A percentile compares a stretch with the other conserved stretches of the same genome.
These are phyloP conservation scores for Genyomyrus donnyi DNA, from an alignment of 2,113 vertebrate species.

Conservation along the genomic window DNA sequence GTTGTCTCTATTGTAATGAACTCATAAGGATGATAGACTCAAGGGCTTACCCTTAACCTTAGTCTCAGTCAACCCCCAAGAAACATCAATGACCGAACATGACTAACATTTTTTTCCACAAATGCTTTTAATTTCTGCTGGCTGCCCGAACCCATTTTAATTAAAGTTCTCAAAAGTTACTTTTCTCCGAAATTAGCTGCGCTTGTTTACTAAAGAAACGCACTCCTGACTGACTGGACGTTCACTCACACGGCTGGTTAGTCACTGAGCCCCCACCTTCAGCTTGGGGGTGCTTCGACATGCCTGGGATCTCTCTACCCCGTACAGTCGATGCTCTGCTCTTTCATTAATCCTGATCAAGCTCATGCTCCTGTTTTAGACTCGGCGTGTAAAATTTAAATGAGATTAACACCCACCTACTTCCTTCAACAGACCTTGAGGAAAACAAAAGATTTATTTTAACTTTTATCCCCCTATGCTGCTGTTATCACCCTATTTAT, in stretches of 20 bases:
- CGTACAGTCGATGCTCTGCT: neutral
- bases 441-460: constrained; percentile 4
- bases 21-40: neutral
- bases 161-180: neutral
- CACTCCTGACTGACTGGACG: neutral
- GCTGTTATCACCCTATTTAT: neutral
- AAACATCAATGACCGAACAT: neutral
- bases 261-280: neutral
- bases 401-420: neutral
- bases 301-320: neutral
- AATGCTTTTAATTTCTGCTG: neutral
- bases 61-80: neutral
- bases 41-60: neutral
- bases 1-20: neutral
- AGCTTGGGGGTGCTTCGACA: neutral
- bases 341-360: neutral
- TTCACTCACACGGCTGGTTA: neutral
- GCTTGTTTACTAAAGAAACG: neutral
- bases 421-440: neutral
- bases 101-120: neutral
- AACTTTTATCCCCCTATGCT: neutral
- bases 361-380: neutral
- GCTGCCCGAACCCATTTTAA: neutral
- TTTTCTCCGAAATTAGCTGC: neutral
- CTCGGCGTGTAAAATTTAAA: neutral